These are phyloP conservation scores for Podiceps cristatus DNA, from an alignment of 2,113 vertebrate species.

Conservation along the genomic window DNA sequence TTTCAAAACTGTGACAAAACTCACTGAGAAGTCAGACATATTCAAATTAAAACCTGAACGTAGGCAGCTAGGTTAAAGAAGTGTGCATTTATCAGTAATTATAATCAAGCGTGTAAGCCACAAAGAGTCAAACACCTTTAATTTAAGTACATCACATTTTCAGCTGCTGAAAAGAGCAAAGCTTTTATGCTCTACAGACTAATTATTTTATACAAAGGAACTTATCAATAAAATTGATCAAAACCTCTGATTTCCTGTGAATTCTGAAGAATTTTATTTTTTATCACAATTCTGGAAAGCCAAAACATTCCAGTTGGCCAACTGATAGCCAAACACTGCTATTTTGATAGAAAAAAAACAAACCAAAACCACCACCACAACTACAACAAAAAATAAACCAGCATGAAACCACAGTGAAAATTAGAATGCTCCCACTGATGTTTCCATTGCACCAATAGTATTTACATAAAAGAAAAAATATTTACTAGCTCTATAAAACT, in stretches of 20 bases:
- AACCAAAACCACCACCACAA: not conserved
- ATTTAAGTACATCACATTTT: not conserved
- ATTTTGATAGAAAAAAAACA: not conserved
- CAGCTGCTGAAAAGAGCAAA: not conserved
- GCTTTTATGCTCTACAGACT: not conserved
- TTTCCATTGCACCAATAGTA: not conserved
- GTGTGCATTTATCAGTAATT: not conserved
- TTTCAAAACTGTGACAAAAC: not conserved
- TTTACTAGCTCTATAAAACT: not conserved
- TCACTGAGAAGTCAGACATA: not conserved
- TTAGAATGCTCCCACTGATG: not conserved
- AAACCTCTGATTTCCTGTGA: not conserved
- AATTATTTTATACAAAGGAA: not conserved
- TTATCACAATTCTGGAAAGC: not conserved
- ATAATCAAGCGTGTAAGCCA: not conserved
- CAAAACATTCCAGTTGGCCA: not conserved
- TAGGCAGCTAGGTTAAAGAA: not conserved
- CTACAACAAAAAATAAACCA: not conserved
- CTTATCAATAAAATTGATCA: not conserved
- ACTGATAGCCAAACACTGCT: not conserved
- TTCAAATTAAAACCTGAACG: not conserved
- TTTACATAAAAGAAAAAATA: not conserved
- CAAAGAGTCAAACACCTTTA: not conserved
- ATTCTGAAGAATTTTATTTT: not conserved
- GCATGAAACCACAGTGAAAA: not conserved